phyloP scores from a whole-genome alignment of 2,113 vertebrate genomes.

The Perca schrenkii region DNA sequence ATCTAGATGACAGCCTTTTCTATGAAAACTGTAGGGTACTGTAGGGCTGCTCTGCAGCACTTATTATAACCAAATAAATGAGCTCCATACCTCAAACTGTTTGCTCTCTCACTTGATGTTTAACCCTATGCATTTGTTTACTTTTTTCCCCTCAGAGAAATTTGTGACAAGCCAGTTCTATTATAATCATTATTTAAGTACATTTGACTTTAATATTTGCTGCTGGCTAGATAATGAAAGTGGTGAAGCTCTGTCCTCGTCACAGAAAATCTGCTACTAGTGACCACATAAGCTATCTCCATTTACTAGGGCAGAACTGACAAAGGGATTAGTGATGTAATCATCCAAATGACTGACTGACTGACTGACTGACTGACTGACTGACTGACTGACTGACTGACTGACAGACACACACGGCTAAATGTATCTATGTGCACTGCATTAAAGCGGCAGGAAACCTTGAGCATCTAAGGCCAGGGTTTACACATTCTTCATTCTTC shows the following conservation, averaged over 20 bases:
- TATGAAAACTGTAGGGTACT: neutral
- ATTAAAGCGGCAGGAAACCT: neutral
- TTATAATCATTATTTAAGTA: neutral
- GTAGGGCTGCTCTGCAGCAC: neutral
- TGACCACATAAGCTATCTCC: neutral
- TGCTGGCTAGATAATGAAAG: neutral
- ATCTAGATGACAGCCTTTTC: slow-evolving; percentile 33
- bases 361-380: neutral
- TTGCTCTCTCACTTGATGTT: slow-evolving; percentile 5
- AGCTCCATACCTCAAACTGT: neutral
- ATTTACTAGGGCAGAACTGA: slow-evolving; percentile 25
- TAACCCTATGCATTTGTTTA: neutral
- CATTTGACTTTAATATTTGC: neutral
- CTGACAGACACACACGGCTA: neutral
- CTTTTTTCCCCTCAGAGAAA: neutral
- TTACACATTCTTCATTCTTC: neutral
- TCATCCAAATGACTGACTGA: slow-evolving; percentile 23
- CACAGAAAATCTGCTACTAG: slow-evolving; percentile 14
- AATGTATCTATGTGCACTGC: neutral
- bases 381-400: neutral
- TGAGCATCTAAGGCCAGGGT: neutral
- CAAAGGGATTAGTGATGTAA: slow-evolving; percentile 52
- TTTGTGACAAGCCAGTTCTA: neutral
- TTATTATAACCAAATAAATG: slow-evolving; percentile 10
- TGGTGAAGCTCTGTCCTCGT: neutral